Base-by-base conservation (phyloP, 2,888 invertebrate genomes). In the Scaptomyza flava region DNA sequence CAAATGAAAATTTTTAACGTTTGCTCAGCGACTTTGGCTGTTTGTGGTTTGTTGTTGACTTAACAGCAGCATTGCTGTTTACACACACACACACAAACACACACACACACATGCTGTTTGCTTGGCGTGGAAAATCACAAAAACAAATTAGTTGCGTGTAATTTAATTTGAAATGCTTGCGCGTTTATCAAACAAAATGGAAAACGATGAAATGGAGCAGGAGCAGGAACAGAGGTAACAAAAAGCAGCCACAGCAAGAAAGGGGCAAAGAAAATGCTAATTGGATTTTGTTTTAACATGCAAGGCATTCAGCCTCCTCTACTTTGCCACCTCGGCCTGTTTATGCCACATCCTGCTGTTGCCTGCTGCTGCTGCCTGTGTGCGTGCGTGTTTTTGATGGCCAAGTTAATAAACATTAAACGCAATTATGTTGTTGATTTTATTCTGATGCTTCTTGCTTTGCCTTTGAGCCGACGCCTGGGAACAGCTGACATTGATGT, bases 101-200 rank as follows among this genome's bases (percentile, higher is more conserved):
- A 17, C 48, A 23, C 30, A 46, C 52, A 51, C 43, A 50, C 56
- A 51, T 58, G 50, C 30, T 47, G 34, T 64, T 47, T 59, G 63
- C 47, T 7, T 75, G 79, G 68, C 66, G 48, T 57, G 50, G 58
- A 78, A 85, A 78, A 77, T 83, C 80, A 72, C 70, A 80, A 79
- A 86, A 84, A 74, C 83, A 84, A 84, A 86, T 84, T 84, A 84
- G 84, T 84, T 84, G 84, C 79, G 81, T 83, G 79, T 84, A 84
- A 84, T 84, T 84, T 84, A 80, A 86, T 84, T 86, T 83, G 74
- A 86, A 86, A 86, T 70, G 77, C 68, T 67, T 47, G 61, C 80
- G 71, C 81, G 83, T 85, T 85, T 80, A 78, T 85, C 85, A 86
- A 86, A 81, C 80, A 83, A 84, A 81, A 85, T 81, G 68, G 70